Evolutionary conservation across 1,140 invertebrate species (phyloP).

Genomic region (Camponotus vicinus): DNA sequence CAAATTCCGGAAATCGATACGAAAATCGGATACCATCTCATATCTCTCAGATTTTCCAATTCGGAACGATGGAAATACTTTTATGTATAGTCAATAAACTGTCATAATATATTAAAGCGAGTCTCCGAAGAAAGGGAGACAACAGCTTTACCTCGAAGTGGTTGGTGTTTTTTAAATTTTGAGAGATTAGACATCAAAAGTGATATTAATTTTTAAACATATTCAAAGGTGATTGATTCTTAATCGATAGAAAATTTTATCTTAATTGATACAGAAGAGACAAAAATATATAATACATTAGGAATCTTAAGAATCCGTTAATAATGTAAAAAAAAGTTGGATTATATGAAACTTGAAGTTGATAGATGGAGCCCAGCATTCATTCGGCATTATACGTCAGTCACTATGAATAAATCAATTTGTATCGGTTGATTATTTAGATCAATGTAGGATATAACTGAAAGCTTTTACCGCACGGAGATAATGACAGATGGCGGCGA

Average conservation of each 20-base stretch:
- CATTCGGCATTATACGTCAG: slow-evolving; percentile 36
- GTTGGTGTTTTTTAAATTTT: not conserved
- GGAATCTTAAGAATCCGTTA: not conserved
- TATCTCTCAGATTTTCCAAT: not conserved
- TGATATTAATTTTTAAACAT: not conserved
- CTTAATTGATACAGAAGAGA: not conserved
- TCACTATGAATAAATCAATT: slow-evolving; percentile 45
- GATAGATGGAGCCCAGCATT: slow-evolving; percentile 5
- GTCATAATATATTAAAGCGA: not conserved
- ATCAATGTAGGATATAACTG: slow-evolving; percentile 50
- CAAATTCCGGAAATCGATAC: slow-evolving; percentile 23
- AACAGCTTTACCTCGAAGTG: not conserved
- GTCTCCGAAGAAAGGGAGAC: too few species aligned
- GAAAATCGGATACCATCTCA: not conserved
- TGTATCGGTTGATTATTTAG: slow-evolving; percentile 59
- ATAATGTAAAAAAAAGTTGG: not conserved
- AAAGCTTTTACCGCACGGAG: slow-evolving; percentile 53
- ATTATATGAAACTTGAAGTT: slow-evolving; percentile 9
- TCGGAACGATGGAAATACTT: not conserved
- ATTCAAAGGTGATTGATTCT: not conserved
- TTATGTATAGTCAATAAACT: not conserved
- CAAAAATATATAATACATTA: not conserved
- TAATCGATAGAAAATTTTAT: not conserved
- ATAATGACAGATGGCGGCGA: slow-evolving; percentile 39
- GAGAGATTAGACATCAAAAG: not conserved